Base-by-base conservation (phyloP, 2,888 invertebrate species). In the Criorhina ranunculi region DNA sequence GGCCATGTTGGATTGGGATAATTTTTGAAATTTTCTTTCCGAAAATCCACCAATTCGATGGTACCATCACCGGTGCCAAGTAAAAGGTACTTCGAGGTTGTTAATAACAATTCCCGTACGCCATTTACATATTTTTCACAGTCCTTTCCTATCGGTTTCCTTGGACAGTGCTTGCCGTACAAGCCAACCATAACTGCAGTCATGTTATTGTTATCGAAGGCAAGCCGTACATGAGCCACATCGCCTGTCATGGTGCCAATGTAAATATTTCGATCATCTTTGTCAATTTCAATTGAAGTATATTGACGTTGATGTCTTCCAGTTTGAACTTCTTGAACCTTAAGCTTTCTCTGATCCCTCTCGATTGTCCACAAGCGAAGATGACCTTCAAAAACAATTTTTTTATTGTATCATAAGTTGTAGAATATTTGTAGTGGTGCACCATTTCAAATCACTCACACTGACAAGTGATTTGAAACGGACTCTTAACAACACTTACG, bases 1-100 rank as follows among this genome's bases (percentile, higher is more conserved):
- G 94, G 94, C 90, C 92, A 92, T 53, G 94, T 94, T 0, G 95
- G 94, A 33, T 87, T 89, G 0, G 91, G 91, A 87, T 92, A 92
- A 6, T 91, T 89, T 17, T 91, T 90, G 49, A 91, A 91, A 4
- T 89, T 88, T 67, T 90, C 90, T 5, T 93, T 93, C 87, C 94
- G 93, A 88, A 94, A 93, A 87, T 94, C 94, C 0, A 96, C 94
- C 19, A 96, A 87, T 86, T 97, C 96, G 0, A 98, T 91, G 0
- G 94, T 95, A 0, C 98, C 98, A 91, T 97, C 95, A 0, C 98
- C 98, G 3, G 96, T 95, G 0, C 98, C 98, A 76, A 98, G 94
- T 2, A 98, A 91, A 19, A 96, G 88, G 79, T 93, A n/a, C n/a
- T n/a, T n/a, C n/a, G n/a, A n/a, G n/a, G n/a, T n/a, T 89, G 96